Percentiles rank a stretch among this genome's conserved stretches.
These are phyloP conservation scores for Epizoanthus stellaris DNA, from an alignment of 92 coral and sea anemone genomes.

Conservation along the genomic window DNA sequence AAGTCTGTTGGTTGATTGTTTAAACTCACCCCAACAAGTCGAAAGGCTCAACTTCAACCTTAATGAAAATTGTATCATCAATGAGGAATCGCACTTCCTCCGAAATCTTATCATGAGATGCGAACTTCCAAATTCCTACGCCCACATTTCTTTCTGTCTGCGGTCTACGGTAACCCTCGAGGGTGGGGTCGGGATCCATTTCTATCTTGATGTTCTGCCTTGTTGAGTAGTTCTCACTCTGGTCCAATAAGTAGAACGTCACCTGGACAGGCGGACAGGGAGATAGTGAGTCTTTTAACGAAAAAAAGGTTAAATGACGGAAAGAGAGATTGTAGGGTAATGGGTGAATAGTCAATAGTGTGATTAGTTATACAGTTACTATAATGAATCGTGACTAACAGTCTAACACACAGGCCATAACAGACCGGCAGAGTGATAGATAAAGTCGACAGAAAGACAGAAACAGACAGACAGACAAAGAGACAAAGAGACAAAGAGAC, in stretches of 20 bases:
- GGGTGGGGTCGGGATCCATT: conserved; percentile 36
- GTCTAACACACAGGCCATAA: no score
- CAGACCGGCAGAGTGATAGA: no score
- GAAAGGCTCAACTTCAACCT: conserved; percentile 39
- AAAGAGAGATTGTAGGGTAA: no score
- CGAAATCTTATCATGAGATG: not conserved
- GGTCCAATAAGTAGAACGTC: conserved; percentile 34
- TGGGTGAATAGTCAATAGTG: no score
- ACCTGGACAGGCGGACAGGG: not conserved
- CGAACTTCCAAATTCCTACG: conserved; percentile 38
- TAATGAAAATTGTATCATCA: conserved; percentile 36
- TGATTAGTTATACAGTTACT: no score
- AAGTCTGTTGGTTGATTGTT: not conserved
- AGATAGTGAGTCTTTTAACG: not conserved
- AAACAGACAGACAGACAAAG: no score
- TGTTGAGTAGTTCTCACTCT: conserved; percentile 6
- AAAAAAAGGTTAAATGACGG: no score
- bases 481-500: no score
- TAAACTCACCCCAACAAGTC: conserved; percentile 36
- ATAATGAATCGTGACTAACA: no score
- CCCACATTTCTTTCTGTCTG: conserved; percentile 22
- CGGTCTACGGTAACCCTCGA: conserved; percentile 35
- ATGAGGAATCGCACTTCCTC: conserved; percentile 8
- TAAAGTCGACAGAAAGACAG: no score
- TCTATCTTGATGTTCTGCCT: conserved; percentile 12